Base-by-base conservation (phyloP, 2,888 invertebrate genomes). In the Dryobotodes eremita region DNA sequence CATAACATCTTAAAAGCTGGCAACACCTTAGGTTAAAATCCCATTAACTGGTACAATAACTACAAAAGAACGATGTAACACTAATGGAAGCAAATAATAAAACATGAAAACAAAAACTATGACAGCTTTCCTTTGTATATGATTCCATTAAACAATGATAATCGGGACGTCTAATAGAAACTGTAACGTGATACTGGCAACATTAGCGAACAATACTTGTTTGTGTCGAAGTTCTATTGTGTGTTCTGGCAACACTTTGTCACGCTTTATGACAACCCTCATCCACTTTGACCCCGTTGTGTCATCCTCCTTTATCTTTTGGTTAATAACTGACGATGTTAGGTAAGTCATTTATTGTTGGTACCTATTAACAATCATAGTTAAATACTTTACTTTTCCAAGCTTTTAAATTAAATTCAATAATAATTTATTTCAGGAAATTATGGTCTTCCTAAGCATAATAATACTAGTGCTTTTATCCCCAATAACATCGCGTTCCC, bases 141-240 rank as follows among this genome's bases (percentile, higher is more conserved):
- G 20, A 72, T 73, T n/a, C 36, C 59, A 68, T 62, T n/a, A 59
- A 84, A 81, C 72, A 82, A 82, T 81, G 76, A 75, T 89, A 79
- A 75, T 82, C 59, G 42, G 68, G 68, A 46, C n/a, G 31, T 74
- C 73, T 83, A 73, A 79, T 81, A 81, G 71, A 80, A 84, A 71
- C 46, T 55, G 89, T 83, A 86, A 88, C 66, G 36, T 59, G 82
- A 89, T 80, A 75, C 80, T 48, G 46, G 74, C 50, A 75, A 76
- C 80, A 82, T 85, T 83, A 86, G 57, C 73, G 69, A 74, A 89
- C 87, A 89, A 89, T 88, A 75, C 81, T 69, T 86, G 83, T 88
- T 89, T 84, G 61, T 79, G 71, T 69, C 69, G 26, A 59, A 81
- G 31, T 46, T 76, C 80, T 83, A 74, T 86, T 89, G 82, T 85